A percentile compares a stretch with the other conserved stretches of the same genome.
These are phyloP conservation scores for Isaurus tuberculatus DNA, from an alignment of 92 coral and sea anemone species.

Conservation along the genomic window DNA sequence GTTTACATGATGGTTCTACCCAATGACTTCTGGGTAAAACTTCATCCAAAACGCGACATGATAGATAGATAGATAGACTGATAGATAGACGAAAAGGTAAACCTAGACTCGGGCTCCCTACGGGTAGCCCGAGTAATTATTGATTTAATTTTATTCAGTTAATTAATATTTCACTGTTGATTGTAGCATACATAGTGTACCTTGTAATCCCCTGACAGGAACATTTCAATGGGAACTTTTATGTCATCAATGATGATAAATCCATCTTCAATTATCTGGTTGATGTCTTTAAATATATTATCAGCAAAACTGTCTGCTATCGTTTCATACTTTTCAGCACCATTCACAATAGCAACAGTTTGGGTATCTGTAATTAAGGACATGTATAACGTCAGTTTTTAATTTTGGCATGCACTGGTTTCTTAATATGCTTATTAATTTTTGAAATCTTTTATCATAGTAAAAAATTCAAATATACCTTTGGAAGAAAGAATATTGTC, in stretches of 20 bases:
- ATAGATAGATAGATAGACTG: too few relatives aligned
- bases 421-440: background rate
- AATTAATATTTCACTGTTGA: background rate
- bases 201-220: conserved; percentile 69
- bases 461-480: conserved; percentile 25
- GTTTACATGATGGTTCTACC: too few relatives aligned
- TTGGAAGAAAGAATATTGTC: conserved; percentile 59
- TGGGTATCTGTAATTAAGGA: conserved; percentile 48
- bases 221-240: conserved; percentile 37
- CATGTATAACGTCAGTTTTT: background rate
- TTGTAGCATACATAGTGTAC: conserved; percentile 20
- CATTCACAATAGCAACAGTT: conserved; percentile 71
- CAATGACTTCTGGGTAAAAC: too few relatives aligned
- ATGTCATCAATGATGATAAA: conserved; percentile 33
- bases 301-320: conserved; percentile 40
- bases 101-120: too few relatives aligned
- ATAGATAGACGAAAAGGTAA: too few relatives aligned
- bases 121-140: too few relatives aligned
- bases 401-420: background rate
- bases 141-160: background rate
- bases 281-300: conserved; percentile 25
- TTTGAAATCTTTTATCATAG: too few relatives aligned
- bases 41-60: too few relatives aligned
- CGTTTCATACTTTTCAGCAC: conserved; percentile 50
- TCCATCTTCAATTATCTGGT: conserved; percentile 14